Evolutionary conservation across 2,113 vertebrate species (phyloP), one percentile per base, ranked within the genome.

Genomic region (Prietella phreatophila): DNA sequence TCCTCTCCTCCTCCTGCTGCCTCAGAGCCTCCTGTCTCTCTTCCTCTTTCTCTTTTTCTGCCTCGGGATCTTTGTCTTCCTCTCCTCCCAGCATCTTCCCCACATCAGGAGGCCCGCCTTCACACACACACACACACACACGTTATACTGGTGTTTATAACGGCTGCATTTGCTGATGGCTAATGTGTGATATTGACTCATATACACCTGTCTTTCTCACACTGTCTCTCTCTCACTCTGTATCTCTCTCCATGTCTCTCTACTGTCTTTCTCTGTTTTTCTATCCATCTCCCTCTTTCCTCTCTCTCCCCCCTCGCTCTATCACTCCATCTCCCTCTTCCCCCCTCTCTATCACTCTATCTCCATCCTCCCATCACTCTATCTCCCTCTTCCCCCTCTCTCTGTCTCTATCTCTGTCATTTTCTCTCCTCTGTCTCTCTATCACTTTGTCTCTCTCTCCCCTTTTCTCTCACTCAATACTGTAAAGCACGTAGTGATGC

Each of bases 41-140:
- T 83, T 99, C 98, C 89, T 99, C 98, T 90, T 99, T 99, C 93
- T 92, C 91, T 91, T 97, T 97, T 89, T 98, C 98, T 0, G 98
- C 98, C 0, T 99, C 98, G 0, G 98, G 98, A 87, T 99, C 98
- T 91, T 99, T 97, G 90, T 99, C 98, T 92, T 99, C 97, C 92
- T 99, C 98, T 0, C 98, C 97, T 8, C 98, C 98, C 88, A 99
- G 93, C 98, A 99, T 99, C 93, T 99, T 99, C 80, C 98, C 98
- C 95, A 99, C 98, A 93, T 99, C 98, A 95, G 95, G 98, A 95
- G 96, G 97, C 92, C 96, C 98, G 95, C 99, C 93, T 0, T 10
- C 36, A 85, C 85, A 85, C 50, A 85, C 27, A 89, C 20, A 71
- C 20, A 85, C 14, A 83, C 53, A 69, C 50, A 27, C 20, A 67